phyloP scores from a whole-genome alignment of 1,140 invertebrate genomes.

The Helicoverpa zea region DNA sequence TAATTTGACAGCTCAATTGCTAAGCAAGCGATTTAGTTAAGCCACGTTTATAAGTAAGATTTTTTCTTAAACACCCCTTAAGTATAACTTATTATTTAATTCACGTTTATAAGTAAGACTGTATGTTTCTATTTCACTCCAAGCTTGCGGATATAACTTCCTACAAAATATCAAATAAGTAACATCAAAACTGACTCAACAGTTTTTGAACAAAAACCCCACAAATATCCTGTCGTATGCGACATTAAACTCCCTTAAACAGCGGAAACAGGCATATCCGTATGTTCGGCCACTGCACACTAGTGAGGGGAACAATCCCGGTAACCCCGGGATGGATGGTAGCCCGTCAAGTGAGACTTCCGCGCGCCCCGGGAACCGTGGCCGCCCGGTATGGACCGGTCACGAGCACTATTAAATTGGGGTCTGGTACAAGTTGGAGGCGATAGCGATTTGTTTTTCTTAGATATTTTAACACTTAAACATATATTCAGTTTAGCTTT shows the following conservation, averaged over 20 bases:
- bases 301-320: constrained; percentile 11
- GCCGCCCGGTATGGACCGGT: background rate
- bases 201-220: background rate
- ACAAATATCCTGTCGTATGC: background rate
- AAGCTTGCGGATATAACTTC: background rate
- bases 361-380: constrained; percentile 11
- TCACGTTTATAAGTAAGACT: no score
- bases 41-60: no score
- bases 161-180: background rate
- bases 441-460: background rate
- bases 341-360: constrained; percentile 40
- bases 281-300: background rate
- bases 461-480: background rate
- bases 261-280: constrained; percentile 21
- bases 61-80: no score
- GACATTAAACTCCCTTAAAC: background rate
- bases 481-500: background rate
- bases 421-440: constrained; percentile 1
- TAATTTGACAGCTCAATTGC: no score
- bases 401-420: constrained; percentile 15
- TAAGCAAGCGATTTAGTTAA: no score
- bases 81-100: no score
- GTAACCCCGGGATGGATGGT: constrained; percentile 12
- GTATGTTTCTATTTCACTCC: no score
- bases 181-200: background rate